These are phyloP conservation scores for Lophius piscatorius DNA, from an alignment of 2,113 vertebrate species.

Conservation along the genomic window DNA sequence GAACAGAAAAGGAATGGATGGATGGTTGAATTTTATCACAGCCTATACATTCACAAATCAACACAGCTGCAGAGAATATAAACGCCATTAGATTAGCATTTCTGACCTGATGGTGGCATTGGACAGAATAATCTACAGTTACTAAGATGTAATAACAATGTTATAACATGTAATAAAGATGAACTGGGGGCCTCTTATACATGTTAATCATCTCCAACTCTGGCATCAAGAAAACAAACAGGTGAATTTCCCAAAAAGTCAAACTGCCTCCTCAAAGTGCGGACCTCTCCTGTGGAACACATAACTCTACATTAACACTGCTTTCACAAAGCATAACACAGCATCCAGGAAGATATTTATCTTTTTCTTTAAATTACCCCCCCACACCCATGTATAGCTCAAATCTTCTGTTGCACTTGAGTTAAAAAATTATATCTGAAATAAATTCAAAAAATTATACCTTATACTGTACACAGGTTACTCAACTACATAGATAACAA, in stretches of 20 bases:
- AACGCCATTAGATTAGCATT: too few species aligned
- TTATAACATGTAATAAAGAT: too few species aligned
- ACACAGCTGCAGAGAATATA: too few species aligned
- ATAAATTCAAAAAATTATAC: slow-evolving; percentile 83
- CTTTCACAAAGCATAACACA: slow-evolving; percentile 79
- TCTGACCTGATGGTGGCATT: too few species aligned
- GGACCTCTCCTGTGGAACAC: slow-evolving; percentile 54
- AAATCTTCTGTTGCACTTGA: slow-evolving; percentile 80
- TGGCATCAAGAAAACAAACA: not conserved
- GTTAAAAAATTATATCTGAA: slow-evolving; percentile 86
- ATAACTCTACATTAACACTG: slow-evolving; percentile 78
- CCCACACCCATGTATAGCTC: slow-evolving; percentile 75
- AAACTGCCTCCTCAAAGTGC: slow-evolving; percentile 24
- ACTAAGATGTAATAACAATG: too few species aligned
- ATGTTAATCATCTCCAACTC: not conserved
- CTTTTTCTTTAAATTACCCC: slow-evolving; percentile 67
- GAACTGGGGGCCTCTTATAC: too few species aligned
- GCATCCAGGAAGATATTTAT: slow-evolving; percentile 76
- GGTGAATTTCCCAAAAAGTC: slow-evolving; percentile 23
- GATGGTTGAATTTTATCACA: too few species aligned
- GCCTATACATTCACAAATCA: too few species aligned
- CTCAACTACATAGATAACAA: slow-evolving; percentile 85
- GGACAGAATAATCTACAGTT: too few species aligned
- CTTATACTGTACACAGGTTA: slow-evolving; percentile 85
- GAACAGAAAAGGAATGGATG: too few species aligned